Base-by-base conservation (phyloP, 2,888 invertebrate genomes). In the Nymphalis urticae region DNA sequence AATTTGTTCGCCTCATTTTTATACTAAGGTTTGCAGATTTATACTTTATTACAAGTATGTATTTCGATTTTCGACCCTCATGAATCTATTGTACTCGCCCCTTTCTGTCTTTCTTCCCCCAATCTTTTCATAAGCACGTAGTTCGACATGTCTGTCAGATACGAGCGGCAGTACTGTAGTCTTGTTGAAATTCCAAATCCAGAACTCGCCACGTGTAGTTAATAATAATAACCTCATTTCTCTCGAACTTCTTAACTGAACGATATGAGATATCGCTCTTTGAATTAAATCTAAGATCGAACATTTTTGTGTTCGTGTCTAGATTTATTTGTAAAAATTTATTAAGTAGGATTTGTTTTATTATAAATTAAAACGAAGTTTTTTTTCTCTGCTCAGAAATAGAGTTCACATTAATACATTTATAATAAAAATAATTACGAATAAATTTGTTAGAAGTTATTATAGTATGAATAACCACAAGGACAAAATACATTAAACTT, bases 1-100 rank as follows among this genome's bases (percentile, higher is more conserved):
- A 13, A 1, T 24, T 54, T 27, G 27, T 27, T 54, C 21, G 27
- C 27, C 16, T 54, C 27, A 51, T 54, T 17, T 21, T 54, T 24
- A 8, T 17, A 27, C 16, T 27, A 27, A 27, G 16, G 54, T 27
- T 54, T 54, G 54, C 24, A 54, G 16, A 21, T 54, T 54, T 27
- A 24, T 7, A 54, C 16, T 54, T 56, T 47, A 64, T 64, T 42
- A 42, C 13, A 42, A 13, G 4, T 42, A 10, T 42, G 10, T 42
- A 42, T 42, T 13, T 42, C 13, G 64, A 56, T 56, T 56, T 64
- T 63, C 32, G 48, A 32, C 48, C 54, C 64, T 48, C 48, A 42
- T 27, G 19, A 24, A 13, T 58, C 56, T 56, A 53, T 64, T 64
- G 64, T 64, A 19, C n/a, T 48, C 58, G 48, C 48, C 64, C 56